Evolutionary conservation across 2,888 invertebrate species (phyloP), one percentile per base, ranked within the genome.

Genomic region (Caenorhabditis plicata): DNA sequence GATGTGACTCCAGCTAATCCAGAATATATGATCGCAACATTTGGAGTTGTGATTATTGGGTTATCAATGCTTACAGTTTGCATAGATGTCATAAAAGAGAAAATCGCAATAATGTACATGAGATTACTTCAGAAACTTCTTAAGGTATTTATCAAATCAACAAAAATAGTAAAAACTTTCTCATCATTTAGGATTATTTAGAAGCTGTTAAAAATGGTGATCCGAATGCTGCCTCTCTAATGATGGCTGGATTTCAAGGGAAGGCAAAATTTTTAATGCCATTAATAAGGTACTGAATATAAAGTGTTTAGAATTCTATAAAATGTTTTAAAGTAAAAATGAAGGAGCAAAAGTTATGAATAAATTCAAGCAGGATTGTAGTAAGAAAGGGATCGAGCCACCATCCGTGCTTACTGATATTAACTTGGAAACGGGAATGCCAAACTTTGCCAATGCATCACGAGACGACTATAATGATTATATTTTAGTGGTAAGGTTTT

Each of bases 1-100:
- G 84, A 84, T 69, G 80, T 84, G 17, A 71, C 82, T 3, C 84
- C 84, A 0, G 81, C 78, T 1, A 82, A 83, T 65, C 83, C 83
- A 4, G 82, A 83, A 56, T 83, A 81, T 63, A 83, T 84, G 74
- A 75, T 83, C 9, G 74, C 82, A 7, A 81, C 82, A 1, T 82
- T 82, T 35, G 66, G 62, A 17, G 55, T 75, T 2, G 75, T 78
- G 5, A 52, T 78, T 17, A 53, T 79, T 11, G 78, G 78, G 7
- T 45, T 78, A 15, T 70, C 78, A 2, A 64, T 78, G 63, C 65
- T 78, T 13, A 77, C 71, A 22, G 78, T 79, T 15, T 78, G 77
- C 57, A 80, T 78, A 45, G 74, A 77, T 48, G 78, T 78, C 4
- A 66, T 79, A 25, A 71, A 77, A 42, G 78, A 77, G 45, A 79